These are phyloP conservation scores for Chloroceryle aenea DNA, from an alignment of 2,113 vertebrate species.

Conservation along the genomic window DNA sequence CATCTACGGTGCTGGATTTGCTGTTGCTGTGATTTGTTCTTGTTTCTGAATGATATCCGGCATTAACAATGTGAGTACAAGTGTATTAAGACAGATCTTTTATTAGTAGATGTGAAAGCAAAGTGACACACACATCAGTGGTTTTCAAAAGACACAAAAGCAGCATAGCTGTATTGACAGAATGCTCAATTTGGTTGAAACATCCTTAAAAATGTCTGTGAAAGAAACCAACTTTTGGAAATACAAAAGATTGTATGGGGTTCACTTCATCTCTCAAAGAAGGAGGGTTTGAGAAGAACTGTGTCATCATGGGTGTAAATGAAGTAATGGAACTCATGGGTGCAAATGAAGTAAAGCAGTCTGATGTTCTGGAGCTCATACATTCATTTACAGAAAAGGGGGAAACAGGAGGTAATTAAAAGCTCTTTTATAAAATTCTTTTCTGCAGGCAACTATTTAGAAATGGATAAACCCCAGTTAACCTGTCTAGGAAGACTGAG, in stretches of 20 bases:
- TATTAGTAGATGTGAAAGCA: constrained; percentile 45
- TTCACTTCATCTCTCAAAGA: not conserved
- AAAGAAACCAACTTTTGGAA: constrained; percentile 66
- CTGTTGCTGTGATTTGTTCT: constrained; percentile 50
- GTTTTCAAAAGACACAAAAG: constrained; percentile 70
- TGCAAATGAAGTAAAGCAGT: not conserved
- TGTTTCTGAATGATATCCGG: constrained; percentile 58
- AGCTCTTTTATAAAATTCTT: not conserved
- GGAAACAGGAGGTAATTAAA: not conserved
- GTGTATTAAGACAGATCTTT: constrained; percentile 53
- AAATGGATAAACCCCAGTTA: not conserved
- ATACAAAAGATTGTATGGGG: constrained; percentile 59
- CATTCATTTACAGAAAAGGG: not conserved
- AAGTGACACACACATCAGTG: constrained; percentile 52
- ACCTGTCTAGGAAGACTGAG: not conserved
- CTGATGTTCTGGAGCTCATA: not conserved
- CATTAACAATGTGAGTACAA: constrained; percentile 30
- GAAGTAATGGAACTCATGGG: not conserved
- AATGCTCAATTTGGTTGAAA: constrained; percentile 60
- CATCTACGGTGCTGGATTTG: constrained; percentile 22
- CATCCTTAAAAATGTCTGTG: constrained; percentile 61
- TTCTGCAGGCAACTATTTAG: not conserved
- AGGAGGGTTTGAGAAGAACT: not conserved
- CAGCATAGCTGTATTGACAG: constrained; percentile 55
- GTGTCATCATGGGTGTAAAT: not conserved